Conservation (phyloP, 1,140 invertebrate species). For the Drosophila ananassae region DNA sequence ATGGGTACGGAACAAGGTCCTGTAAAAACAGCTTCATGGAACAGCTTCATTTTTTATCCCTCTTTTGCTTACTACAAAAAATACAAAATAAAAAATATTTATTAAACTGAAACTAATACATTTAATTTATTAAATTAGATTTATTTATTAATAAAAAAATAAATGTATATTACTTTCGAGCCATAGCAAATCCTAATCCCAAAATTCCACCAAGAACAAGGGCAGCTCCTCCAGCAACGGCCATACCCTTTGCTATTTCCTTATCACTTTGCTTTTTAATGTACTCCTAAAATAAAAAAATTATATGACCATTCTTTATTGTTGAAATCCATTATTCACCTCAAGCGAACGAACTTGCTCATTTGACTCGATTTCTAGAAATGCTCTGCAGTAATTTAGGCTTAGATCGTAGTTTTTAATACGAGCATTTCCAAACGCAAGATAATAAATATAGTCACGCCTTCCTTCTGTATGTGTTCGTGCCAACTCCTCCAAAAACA, state of each 20-base stretch:
- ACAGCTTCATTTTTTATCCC: too few relatives aligned
- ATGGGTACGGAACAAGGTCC: too few relatives aligned
- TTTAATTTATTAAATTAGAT: too few relatives aligned
- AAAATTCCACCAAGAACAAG: constrained; percentile 92
- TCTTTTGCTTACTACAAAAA: too few relatives aligned
- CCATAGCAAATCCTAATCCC: constrained; percentile 91
- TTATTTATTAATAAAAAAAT: too few relatives aligned
- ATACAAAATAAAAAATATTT: too few relatives aligned
- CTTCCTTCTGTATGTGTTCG: constrained; percentile 90
- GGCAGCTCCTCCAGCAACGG: constrained; percentile 92
- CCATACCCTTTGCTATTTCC: constrained; percentile 94
- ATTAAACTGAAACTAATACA: too few relatives aligned
- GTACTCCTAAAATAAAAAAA: constrained; percentile 87
- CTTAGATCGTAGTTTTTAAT: constrained; percentile 95
- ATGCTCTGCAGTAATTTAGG: constrained; percentile 91
- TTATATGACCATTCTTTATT: neutral
- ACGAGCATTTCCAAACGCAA: constrained; percentile 96
- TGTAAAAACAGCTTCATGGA: too few relatives aligned
- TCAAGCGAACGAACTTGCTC: constrained; percentile 91
- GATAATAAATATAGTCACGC: constrained; percentile 97
- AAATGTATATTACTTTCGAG: constrained; percentile 86
- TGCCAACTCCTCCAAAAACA: constrained; percentile 93
- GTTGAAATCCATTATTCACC: constrained; percentile 62
- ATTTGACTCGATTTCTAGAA: constrained; percentile 96
- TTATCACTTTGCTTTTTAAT: constrained; percentile 96